These are phyloP conservation scores for Apodemus speciosus DNA, from an alignment of 2,113 vertebrate species.

Conservation along the genomic window DNA sequence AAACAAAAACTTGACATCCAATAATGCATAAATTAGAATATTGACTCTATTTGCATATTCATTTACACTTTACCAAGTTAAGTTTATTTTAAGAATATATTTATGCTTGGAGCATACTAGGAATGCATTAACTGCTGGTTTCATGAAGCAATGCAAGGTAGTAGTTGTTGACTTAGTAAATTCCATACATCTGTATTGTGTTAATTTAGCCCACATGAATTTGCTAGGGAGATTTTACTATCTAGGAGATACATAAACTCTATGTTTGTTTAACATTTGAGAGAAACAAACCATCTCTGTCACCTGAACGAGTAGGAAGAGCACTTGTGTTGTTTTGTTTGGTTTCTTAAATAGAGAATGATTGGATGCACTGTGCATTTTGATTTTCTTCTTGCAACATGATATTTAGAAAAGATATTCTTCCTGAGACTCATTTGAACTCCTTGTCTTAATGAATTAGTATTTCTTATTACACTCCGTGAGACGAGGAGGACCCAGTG, in stretches of 20 bases:
- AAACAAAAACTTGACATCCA: slow-evolving; percentile 13
- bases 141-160: neutral
- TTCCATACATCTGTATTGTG: neutral
- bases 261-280: slow-evolving; percentile 13
- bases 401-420: neutral
- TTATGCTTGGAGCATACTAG: neutral
- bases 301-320: neutral
- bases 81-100: neutral
- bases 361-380: neutral
- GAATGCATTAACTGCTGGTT: neutral
- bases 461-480: neutral
- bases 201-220: neutral
- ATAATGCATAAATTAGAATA: slow-evolving; percentile 30
- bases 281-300: neutral
- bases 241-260: neutral
- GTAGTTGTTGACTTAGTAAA: neutral
- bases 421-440: neutral
- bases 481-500: neutral
- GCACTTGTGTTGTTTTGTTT: neutral
- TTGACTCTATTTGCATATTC: slow-evolving; percentile 18
- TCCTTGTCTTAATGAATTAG: neutral
- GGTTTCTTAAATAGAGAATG: neutral
- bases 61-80: slow-evolving; percentile 14
- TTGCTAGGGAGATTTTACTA: neutral
- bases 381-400: neutral